Evolutionary conservation across 2,888 invertebrate genomes (phyloP).

Genomic region (Masnerella sp.): DNA sequence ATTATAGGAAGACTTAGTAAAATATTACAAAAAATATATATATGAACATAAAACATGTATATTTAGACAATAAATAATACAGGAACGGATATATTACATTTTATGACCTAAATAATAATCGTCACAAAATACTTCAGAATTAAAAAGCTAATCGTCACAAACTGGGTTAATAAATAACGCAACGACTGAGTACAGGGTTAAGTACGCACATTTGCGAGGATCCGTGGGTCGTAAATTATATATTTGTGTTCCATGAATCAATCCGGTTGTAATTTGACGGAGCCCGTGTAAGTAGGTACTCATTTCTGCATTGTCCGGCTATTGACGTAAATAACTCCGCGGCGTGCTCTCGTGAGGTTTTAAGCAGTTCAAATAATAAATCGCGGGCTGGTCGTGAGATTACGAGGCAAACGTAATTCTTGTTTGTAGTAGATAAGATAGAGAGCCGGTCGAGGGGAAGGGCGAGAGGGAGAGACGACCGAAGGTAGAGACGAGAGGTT

Average conservation of each 20-base stretch:
- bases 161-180: slow-evolving; percentile 21
- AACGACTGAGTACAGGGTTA: neutral
- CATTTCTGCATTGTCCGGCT: slow-evolving; percentile 44
- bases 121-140: too few species aligned
- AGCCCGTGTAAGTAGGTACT: slow-evolving; percentile 25
- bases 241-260: slow-evolving; percentile 41
- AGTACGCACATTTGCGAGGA: slow-evolving; percentile 19
- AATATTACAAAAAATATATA: too few species aligned
- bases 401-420: slow-evolving; percentile 75
- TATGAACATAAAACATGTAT: too few species aligned
- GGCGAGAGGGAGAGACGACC: slow-evolving; percentile 41
- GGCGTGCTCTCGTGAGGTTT: slow-evolving; percentile 58
- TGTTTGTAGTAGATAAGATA: slow-evolving; percentile 77
- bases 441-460: slow-evolving; percentile 54
- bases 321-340: slow-evolving; percentile 27
- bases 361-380: slow-evolving; percentile 70
- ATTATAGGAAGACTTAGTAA: too few species aligned
- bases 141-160: neutral
- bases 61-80: too few species aligned
- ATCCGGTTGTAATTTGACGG: slow-evolving; percentile 26
- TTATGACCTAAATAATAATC: too few species aligned
- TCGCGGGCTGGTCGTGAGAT: slow-evolving; percentile 69
- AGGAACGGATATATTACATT: too few species aligned
- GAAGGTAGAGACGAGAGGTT: slow-evolving; percentile 63
- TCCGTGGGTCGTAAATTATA: slow-evolving; percentile 19